Percentiles rank a stretch among this genome's conserved stretches.
phyloP scores from a whole-genome alignment of 1,140 invertebrate species.

The Campoletis sonorensis region DNA sequence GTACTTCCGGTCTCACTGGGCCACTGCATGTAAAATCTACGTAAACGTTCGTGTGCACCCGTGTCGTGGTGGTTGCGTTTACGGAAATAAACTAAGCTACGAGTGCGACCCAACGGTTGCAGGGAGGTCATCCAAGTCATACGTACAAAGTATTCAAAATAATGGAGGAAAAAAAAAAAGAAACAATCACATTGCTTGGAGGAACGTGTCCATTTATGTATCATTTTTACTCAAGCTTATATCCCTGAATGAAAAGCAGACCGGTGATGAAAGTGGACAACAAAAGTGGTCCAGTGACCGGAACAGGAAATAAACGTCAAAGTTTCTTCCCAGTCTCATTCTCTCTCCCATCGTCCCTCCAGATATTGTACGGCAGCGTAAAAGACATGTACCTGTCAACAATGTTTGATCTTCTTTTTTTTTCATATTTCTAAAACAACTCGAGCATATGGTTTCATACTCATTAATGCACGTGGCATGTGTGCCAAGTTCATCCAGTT shows the following conservation, averaged over 20 bases:
- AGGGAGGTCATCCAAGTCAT: neutral
- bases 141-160: slow-evolving; percentile 1
- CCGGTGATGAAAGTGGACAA: slow-evolving; percentile 43
- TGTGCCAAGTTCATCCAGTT: too few species aligned
- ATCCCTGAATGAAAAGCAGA: slow-evolving; percentile 36
- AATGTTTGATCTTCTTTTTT: too few species aligned
- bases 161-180: neutral
- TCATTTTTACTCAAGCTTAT: slow-evolving; percentile 13
- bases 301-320: slow-evolving; percentile 33
- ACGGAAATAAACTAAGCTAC: slow-evolving; percentile 4
- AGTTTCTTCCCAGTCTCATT: neutral
- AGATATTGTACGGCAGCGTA: slow-evolving; percentile 25
- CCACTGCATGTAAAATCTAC: slow-evolving; percentile 5
- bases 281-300: slow-evolving; percentile 48
- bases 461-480: too few species aligned
- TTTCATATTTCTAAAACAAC: too few species aligned
- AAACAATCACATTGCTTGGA: neutral
- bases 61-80: neutral
- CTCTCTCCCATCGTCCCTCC: neutral
- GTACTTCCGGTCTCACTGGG: slow-evolving; percentile 2
- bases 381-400: neutral
- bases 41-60: neutral
- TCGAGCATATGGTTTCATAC: too few species aligned
- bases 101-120: neutral
- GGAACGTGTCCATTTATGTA: neutral